Evolutionary conservation across 2,113 vertebrate genomes (phyloP).

Genomic region (Oenanthe oenanthe): DNA sequence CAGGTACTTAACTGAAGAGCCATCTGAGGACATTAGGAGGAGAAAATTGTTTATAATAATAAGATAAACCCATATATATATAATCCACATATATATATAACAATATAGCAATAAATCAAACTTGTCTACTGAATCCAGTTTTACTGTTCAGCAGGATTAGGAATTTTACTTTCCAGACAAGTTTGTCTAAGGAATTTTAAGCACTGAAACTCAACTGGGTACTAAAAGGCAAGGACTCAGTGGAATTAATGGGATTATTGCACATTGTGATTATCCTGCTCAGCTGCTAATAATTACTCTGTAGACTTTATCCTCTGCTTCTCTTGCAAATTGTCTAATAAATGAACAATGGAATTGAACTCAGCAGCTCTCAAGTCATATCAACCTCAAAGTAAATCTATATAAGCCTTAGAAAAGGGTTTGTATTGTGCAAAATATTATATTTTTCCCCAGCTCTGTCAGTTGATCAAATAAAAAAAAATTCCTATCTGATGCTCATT

Average conservation of each 20-base stretch:
- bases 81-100: too few species aligned
- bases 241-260: conserved; percentile 10
- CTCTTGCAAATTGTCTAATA: not conserved
- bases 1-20: not conserved
- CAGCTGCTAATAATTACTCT: not conserved
- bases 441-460: not conserved
- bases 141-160: not conserved
- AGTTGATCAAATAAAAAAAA: not conserved
- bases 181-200: not conserved
- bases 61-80: too few species aligned
- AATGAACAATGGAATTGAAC: not conserved
- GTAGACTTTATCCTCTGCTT: not conserved
- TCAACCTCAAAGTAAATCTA: not conserved
- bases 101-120: not conserved
- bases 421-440: not conserved
- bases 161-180: not conserved
- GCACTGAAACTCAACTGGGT: not conserved
- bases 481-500: not conserved
- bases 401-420: not conserved
- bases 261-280: not conserved
- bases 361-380: not conserved
- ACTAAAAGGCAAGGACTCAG: not conserved
- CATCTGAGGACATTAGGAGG: not conserved
- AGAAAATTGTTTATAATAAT: not conserved
- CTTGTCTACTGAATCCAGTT: not conserved